phyloP scores from a whole-genome alignment of 2,797 vertebrate genomes.

The Sebastes minor region DNA sequence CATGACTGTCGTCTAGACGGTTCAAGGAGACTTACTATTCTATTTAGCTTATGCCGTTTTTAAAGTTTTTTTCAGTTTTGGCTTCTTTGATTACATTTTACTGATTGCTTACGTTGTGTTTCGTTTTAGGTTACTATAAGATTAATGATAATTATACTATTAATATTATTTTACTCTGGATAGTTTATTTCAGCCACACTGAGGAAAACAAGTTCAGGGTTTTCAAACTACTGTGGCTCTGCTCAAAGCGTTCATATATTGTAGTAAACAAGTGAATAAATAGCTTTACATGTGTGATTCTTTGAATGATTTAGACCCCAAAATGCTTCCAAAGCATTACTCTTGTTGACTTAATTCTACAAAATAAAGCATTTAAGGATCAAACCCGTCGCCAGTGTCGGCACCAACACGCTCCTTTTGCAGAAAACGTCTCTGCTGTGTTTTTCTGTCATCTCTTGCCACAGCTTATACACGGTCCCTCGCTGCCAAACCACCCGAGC shows the following conservation, averaged over 20 bases:
- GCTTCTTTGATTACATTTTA: background rate
- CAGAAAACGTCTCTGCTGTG: constrained; percentile 29
- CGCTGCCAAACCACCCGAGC: constrained; percentile 60
- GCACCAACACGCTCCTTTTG: constrained; percentile 2
- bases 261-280: background rate
- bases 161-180: background rate
- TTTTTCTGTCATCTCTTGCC: constrained; percentile 60
- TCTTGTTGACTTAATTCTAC: constrained; percentile 23
- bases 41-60: background rate
- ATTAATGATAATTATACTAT: background rate
- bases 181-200: background rate
- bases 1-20: background rate
- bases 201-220: background rate
- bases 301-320: background rate
- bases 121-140: background rate
- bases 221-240: background rate
- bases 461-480: constrained; percentile 40
- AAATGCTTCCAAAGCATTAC: background rate
- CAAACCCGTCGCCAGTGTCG: background rate
- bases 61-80: too few species aligned
- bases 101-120: background rate
- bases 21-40: background rate
- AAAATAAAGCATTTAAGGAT: constrained; percentile 23
- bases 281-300: background rate
- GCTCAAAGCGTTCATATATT: background rate